These are phyloP conservation scores for Phyllotis vaccarum DNA, from an alignment of 2,797 vertebrate species.

Conservation along the genomic window DNA sequence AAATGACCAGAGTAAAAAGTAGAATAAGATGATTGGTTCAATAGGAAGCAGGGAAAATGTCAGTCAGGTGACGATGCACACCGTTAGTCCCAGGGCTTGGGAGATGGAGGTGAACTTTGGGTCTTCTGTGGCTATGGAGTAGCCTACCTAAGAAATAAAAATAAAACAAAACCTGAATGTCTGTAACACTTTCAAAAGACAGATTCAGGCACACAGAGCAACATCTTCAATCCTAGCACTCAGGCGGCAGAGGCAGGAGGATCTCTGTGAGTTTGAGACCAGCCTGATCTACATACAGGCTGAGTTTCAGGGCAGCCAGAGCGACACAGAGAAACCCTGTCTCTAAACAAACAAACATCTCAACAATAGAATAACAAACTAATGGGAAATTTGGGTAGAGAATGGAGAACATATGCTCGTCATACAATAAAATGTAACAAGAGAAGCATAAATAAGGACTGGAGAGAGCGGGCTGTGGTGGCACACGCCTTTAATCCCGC, in stretches of 20 bases:
- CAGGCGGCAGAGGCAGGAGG: background rate
- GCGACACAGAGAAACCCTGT: background rate
- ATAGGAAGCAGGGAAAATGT: background rate
- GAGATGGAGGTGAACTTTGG: background rate
- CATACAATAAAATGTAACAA: conserved; percentile 39
- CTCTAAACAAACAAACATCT: background rate
- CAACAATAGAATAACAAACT: conserved; percentile 37
- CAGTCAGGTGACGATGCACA: too few species aligned
- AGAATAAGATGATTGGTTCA: conserved; percentile 20
- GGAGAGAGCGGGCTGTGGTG: background rate
- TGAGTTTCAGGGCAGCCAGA: background rate
- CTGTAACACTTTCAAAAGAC: conserved; percentile 15
- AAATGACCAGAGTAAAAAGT: background rate
- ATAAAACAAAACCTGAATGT: background rate
- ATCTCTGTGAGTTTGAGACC: background rate
- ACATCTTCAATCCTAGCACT: background rate
- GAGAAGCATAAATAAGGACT: background rate
- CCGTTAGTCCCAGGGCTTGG: background rate
- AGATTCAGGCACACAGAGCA: background rate
- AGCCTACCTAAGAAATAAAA: background rate
- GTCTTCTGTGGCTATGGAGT: background rate
- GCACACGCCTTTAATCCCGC: too few species aligned
- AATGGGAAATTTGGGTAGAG: conserved; percentile 33
- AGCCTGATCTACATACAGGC: background rate
- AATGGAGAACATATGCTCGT: background rate